Percentiles rank a stretch among this genome's conserved stretches.
phyloP scores from a whole-genome alignment of 2,888 invertebrate genomes.

The Drosophila pullipes region DNA sequence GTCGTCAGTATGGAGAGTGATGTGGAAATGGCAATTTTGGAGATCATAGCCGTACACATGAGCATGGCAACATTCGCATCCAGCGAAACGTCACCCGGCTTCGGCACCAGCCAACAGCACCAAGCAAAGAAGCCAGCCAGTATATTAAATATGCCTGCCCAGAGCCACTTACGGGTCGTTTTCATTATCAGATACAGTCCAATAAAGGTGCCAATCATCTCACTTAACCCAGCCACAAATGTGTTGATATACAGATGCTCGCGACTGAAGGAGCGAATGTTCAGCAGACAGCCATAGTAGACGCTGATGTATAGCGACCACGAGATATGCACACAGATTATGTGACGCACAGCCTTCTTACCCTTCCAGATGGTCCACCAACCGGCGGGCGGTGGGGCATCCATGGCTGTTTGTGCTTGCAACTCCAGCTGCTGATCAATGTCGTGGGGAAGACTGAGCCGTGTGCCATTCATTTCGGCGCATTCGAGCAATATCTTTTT shows the following conservation, averaged over 20 bases:
- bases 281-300: slow-evolving; percentile 86
- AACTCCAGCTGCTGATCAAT: slow-evolving; percentile 84
- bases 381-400: slow-evolving; percentile 83
- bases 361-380: slow-evolving; percentile 86
- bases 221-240: slow-evolving; percentile 84
- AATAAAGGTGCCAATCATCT: slow-evolving; percentile 85
- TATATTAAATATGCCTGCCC: slow-evolving; percentile 85
- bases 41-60: slow-evolving; percentile 85
- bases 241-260: slow-evolving; percentile 85
- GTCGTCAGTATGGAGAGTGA: slow-evolving; percentile 85
- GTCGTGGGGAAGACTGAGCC: slow-evolving; percentile 84
- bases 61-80: slow-evolving; percentile 80
- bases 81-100: slow-evolving; percentile 74
- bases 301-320: slow-evolving; percentile 85
- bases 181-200: slow-evolving; percentile 84
- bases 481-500: slow-evolving; percentile 84
- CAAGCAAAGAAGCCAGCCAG: slow-evolving; percentile 83
- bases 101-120: slow-evolving; percentile 85
- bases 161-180: slow-evolving; percentile 84
- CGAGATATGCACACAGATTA: slow-evolving; percentile 84
- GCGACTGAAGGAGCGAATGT: slow-evolving; percentile 86
- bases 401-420: slow-evolving; percentile 84
- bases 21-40: slow-evolving; percentile 85
- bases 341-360: slow-evolving; percentile 82
- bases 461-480: slow-evolving; percentile 84